Evolutionary conservation across 2,888 invertebrate genomes (phyloP).

Genomic region (Idaea biselata): DNA sequence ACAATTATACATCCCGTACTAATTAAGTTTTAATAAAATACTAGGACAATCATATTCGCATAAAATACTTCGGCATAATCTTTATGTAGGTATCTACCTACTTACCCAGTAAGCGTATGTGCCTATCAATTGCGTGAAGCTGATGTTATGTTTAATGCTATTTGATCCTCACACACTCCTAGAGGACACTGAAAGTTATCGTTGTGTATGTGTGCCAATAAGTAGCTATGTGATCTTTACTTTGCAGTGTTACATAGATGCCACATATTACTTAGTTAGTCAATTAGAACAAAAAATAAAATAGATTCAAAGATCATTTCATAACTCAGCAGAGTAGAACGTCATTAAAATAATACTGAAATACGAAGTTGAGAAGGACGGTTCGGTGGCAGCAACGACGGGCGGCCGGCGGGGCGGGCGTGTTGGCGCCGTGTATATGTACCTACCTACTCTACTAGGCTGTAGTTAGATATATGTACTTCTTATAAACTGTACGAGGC

Average conservation of each 20-base stretch:
- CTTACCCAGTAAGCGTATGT: neutral
- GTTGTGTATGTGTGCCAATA: neutral
- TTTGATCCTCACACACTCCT: neutral
- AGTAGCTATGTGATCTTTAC: neutral
- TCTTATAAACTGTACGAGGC: slow-evolving; percentile 57
- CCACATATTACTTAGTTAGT: too few species aligned
- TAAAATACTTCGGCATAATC: too few species aligned
- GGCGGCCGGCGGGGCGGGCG: neutral
- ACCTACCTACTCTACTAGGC: slow-evolving; percentile 10
- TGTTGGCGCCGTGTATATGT: neutral
- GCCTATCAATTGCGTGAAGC: neutral
- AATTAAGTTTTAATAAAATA: neutral
- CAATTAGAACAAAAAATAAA: neutral
- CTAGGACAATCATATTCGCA: neutral
- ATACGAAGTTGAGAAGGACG: slow-evolving; percentile 10
- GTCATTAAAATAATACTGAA: slow-evolving; percentile 12
- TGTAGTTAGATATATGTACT: slow-evolving; percentile 30
- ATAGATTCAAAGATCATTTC: neutral
- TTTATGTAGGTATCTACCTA: neutral
- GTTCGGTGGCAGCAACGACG: neutral
- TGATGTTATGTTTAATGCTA: neutral
- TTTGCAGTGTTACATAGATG: neutral
- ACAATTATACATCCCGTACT: neutral
- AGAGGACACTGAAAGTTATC: neutral
- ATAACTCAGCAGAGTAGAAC: neutral